These are phyloP conservation scores for Diphyllodes magnificus DNA, from an alignment of 2,113 vertebrate genomes.

Conservation along the genomic window DNA sequence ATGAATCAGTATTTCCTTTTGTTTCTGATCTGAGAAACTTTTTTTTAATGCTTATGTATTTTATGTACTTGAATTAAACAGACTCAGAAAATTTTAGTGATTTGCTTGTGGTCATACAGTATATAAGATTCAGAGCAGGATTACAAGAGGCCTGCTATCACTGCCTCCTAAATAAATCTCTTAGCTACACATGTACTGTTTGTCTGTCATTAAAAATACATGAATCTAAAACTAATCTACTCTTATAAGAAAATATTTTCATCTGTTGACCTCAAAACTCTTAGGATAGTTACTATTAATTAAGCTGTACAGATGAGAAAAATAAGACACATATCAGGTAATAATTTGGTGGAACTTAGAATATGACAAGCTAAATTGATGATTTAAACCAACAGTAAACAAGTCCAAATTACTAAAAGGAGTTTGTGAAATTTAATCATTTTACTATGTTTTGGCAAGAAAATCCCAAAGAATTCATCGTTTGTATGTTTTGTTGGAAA, in stretches of 20 bases:
- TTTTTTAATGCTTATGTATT: not conserved
- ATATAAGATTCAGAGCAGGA: not conserved
- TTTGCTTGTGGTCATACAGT: not conserved
- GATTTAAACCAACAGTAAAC: not conserved
- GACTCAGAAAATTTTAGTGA: not conserved
- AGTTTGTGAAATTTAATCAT: not conserved
- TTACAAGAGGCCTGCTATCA: not conserved
- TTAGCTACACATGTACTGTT: not conserved
- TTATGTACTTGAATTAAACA: not conserved
- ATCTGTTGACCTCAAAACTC: not conserved
- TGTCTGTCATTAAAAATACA: not conserved
- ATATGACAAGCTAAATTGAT: not conserved
- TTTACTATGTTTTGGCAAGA: not conserved
- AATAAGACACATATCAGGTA: accelerated
- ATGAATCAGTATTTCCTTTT: not conserved
- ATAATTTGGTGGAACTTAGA: not conserved
- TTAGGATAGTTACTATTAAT: not conserved
- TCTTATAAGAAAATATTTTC: not conserved
- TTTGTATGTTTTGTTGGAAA: not conserved
- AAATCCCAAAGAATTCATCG: not conserved
- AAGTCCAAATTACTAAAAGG: not conserved
- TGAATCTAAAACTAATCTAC: not conserved
- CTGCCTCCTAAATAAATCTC: not conserved
- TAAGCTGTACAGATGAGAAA: not conserved
- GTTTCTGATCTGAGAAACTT: not conserved